Percentiles rank a stretch among this genome's conserved stretches.
Conservation (phyloP, 2,113 vertebrate genomes). For the Plotosus lineatus region DNA sequence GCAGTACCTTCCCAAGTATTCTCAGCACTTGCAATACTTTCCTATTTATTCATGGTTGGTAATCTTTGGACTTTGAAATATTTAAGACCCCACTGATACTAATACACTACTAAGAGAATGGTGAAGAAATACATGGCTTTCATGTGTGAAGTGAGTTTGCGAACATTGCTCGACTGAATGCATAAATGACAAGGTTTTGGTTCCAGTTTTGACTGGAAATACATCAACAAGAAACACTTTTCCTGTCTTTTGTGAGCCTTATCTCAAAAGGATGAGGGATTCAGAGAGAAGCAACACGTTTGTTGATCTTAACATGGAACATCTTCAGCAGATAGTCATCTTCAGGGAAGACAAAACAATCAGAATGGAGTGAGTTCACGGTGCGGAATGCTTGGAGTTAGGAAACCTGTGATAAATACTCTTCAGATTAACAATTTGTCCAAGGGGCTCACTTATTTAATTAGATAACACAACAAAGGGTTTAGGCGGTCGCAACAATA, state of each 20-base stretch:
- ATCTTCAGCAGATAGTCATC: slow-evolving; percentile 41
- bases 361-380: not conserved
- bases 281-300: slow-evolving; percentile 60
- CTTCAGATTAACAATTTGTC: not conserved
- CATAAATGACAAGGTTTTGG: not conserved
- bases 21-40: too few relatives aligned
- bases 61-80: not conserved
- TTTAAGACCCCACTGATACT: not conserved
- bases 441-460: slow-evolving; percentile 16
- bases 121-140: not conserved
- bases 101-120: not conserved
- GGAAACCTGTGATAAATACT: not conserved
- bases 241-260: slow-evolving; percentile 58
- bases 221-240: slow-evolving; percentile 23
- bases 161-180: not conserved
- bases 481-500: slow-evolving; percentile 13
- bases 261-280: slow-evolving; percentile 61
- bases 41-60: not conserved
- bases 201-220: not conserved
- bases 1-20: not conserved
- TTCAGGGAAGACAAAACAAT: slow-evolving; percentile 34
- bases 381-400: not conserved
- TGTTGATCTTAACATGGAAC: slow-evolving; percentile 56
- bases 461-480: slow-evolving; percentile 9
- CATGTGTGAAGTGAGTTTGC: not conserved